Conservation (phyloP, 2,888 invertebrate species). For the Euzetes globulus region DNA sequence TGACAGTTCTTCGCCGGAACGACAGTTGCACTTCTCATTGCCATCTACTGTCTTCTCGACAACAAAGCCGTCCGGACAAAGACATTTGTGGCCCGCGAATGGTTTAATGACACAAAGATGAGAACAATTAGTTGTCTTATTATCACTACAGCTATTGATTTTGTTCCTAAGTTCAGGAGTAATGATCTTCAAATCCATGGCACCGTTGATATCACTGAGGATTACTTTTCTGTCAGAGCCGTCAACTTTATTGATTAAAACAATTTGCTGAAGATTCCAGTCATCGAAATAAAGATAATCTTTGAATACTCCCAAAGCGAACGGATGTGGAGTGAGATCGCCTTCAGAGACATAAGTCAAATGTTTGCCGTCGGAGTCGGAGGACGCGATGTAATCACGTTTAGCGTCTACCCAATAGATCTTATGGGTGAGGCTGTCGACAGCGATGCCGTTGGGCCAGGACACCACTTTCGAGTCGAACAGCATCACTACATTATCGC, state of each 20-base stretch:
- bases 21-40: constrained; percentile 44
- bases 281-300: constrained; percentile 91
- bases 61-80: constrained; percentile 65
- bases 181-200: constrained; percentile 68
- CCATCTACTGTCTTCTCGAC: constrained; percentile 48
- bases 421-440: constrained; percentile 89
- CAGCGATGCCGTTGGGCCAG: constrained; percentile 97
- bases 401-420: constrained; percentile 98
- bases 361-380: constrained; percentile 83
- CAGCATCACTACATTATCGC: constrained; percentile 51
- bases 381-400: constrained; percentile 83
- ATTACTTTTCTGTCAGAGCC: constrained; percentile 58
- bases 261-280: constrained; percentile 79
- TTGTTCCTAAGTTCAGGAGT: constrained; percentile 33
- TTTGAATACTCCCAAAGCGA: constrained; percentile 86
- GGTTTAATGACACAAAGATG: constrained; percentile 72
- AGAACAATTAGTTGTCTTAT: constrained; percentile 54
- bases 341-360: constrained; percentile 73
- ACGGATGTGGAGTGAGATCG: constrained; percentile 79
- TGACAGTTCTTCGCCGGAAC: constrained; percentile 51
- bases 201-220: constrained; percentile 58
- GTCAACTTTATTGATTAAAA: constrained; percentile 68
- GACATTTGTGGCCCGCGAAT: constrained; percentile 58
- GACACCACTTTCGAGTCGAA: constrained; percentile 56
- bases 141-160: constrained; percentile 26